Base-by-base conservation (phyloP, 2,113 vertebrate genomes). In the Barnardius zonarius region DNA sequence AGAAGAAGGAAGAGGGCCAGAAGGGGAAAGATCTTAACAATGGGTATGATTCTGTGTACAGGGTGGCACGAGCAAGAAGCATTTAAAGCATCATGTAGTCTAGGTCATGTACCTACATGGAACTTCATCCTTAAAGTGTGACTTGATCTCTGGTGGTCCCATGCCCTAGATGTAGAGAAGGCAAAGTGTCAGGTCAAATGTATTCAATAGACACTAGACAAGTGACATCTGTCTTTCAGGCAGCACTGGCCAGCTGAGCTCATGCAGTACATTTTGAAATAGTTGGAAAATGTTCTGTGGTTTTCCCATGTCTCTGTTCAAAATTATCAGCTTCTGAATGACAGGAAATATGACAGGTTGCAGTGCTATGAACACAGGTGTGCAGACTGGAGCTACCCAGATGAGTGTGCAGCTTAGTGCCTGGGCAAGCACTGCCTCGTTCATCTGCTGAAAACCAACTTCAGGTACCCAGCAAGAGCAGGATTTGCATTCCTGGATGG, bases 331-430 rank as follows among this genome's bases (percentile, higher is more conserved):
- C 22, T 59, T 76, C 61, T 63, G 43, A 74, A 63, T 0, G 2
- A 33, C 39, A 62, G 72, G 62, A 75, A 68, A 49, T 10, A 18
- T 3, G 20, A 18, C 24, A 73, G 52, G 54, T 3, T 49, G 39
- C n/a, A 8, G 35, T 22, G n/a, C 28, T 37, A 3, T 0, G 2
- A 37, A 31, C 27, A 28, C 22, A n/a, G 12, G 23, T 1, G 3
- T 25, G 49, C 20, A 52, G 33, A 14, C 8, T 44, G 44, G 48
- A 72, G 14, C 33, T 14, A 5, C 31, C 24, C 41, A 27, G 24
- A 8, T 6, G 16, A 55, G 7, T 0, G 0, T 54, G 19, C 19
- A 52, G 54, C 46, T 52, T 33, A 13, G 17, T 18, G 46, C 20
- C 67, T 48, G 68, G 37, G 67, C 9, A 57, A 57, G 33, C 33